Evolutionary conservation across 2,113 vertebrate species (phyloP), one percentile per base, ranked within the genome.

Genomic region (Propithecus coquereli): DNA sequence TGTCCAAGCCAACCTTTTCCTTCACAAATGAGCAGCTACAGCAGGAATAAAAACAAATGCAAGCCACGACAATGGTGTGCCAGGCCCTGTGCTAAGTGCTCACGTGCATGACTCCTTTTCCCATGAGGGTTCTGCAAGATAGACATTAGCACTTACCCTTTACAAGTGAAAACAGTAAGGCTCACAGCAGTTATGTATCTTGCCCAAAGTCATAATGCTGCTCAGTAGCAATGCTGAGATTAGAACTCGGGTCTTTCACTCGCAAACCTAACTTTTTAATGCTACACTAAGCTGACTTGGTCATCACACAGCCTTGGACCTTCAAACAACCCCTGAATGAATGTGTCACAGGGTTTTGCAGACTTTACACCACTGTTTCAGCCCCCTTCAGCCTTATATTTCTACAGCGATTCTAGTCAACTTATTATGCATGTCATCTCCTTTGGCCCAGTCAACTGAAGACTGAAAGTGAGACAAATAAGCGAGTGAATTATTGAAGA

Each of bases 221-320:
- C 32, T 84, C 47, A 70, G 14, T 13, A 63, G 22, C 47, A 86
- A 23, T 54, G 40, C 27, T 76, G 17, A 73, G 22, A 45, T 87
- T 61, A 50, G 17, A 96, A 59, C 13, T 54, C 9, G 20, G 12
- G 22, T 37, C 23, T 95, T 74, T 91, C 37, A 45, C 18, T 88
- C 43, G 7, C 2, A 5, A 50, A 18, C 3, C 1, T 40, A 80
- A 57, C 0, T 9, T 70, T 52, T 47, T 16, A 5, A 5, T 22
- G 45, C 25, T 71, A 10, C 6, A 3, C 8, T 87, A 65, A n/a
- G 34, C 32, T 59, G 14, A 61, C 20, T 32, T 43, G 10, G 6
- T 52, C 40, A 57, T n/a, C 70, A 37, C 45, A 32, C 0, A 57
- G 57, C 11, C 27, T 37, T 68, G 13, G 20, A n/a, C 2, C 43